Evolutionary conservation across 2,797 vertebrate genomes (phyloP), one percentile per base, ranked within the genome.

Genomic region (Adrianichthys oophorus): DNA sequence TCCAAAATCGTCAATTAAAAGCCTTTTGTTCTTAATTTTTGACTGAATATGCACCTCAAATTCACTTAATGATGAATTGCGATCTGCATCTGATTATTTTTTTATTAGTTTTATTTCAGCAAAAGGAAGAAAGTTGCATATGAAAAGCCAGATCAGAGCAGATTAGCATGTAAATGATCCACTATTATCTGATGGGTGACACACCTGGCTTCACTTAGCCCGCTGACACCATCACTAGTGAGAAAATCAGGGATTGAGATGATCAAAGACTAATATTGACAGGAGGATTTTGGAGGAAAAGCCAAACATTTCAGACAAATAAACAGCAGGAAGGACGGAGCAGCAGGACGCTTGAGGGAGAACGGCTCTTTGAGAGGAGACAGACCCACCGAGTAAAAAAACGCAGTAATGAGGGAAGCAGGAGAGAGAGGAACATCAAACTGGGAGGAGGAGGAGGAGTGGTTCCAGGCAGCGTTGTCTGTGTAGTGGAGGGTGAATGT

Each of bases 251-350:
- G 61, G 64, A 62, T 59, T 58, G 65, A 79, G 63, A 74, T 56
- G 69, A 78, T 82, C 72, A 74, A 75, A 78, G 60, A 62, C 57
- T 61, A 59, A 79, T 76, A 79, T 72, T 74, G 72, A 73, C 73
- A 75, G 52, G 67, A 74, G 50, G 64, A 52, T 37, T 59, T 43
- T 16, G 37, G 70, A 48, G 56, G 41, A 26, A 40, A 44, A 57
- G 59, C 12, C 24, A 59, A 21, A 70, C 37, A 52, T 45, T 37
- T 26, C 61, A 67, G 53, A 76, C n/a, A 66, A 70, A 74, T 48
- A 77, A 75, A 83, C 60, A 68, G 52, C 51, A 66, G 62, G 52
- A 69, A 42, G 73, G 57, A 67, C 60, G 58, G 64, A 6, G 68
- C 16, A 2, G 17, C 56, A 75, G 5, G 7, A 56, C 18, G 73